A percentile compares a stretch with the other conserved stretches of the same genome.
Conservation (phyloP, 2,888 invertebrate genomes). For the Sympetrum striolatum region DNA sequence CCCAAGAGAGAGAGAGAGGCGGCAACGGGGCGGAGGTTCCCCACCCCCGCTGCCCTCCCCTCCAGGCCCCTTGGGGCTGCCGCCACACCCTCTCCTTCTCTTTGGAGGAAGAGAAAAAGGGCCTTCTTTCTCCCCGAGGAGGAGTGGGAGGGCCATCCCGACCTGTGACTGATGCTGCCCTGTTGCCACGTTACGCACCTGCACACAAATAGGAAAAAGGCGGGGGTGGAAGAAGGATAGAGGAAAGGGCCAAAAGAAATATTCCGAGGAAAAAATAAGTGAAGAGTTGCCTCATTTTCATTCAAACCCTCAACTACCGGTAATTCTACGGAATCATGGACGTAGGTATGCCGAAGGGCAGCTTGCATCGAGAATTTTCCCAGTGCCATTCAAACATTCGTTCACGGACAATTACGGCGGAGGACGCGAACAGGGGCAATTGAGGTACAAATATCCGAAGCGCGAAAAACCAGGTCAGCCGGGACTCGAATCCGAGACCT, state of each 20-base stretch:
- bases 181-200: neutral
- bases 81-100: neutral
- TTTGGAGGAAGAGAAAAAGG: neutral
- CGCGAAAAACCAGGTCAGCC: too few relatives aligned
- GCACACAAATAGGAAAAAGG: neutral
- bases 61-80: neutral
- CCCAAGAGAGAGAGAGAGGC: neutral
- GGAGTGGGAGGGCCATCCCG: neutral
- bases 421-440: too few relatives aligned
- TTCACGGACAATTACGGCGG: too few relatives aligned
- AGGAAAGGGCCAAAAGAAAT: neutral
- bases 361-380: too few relatives aligned
- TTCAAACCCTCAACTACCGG: too few relatives aligned
- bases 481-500: too few relatives aligned
- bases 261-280: too few relatives aligned
- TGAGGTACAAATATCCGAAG: too few relatives aligned
- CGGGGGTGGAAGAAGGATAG: neutral
- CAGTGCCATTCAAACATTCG: too few relatives aligned
- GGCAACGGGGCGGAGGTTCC: neutral
- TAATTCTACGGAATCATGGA: too few relatives aligned
- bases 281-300: too few relatives aligned
- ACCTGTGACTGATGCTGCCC: neutral
- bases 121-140: neutral
- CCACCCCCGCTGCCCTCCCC: neutral
- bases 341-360: too few relatives aligned